These are phyloP conservation scores for Gastrophysa polygoni DNA, from an alignment of 2,888 invertebrate species.

Conservation along the genomic window DNA sequence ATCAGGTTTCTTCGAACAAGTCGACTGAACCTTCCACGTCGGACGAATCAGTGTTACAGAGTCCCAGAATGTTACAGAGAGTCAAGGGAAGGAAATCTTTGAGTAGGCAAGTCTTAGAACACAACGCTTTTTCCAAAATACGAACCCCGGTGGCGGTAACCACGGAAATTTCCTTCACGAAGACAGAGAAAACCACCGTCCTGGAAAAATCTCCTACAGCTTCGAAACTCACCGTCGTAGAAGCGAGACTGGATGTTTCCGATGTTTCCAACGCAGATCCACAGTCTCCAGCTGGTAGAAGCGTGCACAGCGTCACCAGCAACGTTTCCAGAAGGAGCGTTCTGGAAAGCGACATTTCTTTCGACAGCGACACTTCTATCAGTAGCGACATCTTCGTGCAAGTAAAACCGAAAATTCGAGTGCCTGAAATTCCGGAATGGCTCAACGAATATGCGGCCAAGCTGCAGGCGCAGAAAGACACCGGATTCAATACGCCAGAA, in stretches of 20 bases:
- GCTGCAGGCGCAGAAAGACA: conserved; percentile 1
- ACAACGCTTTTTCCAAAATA: conserved; percentile 39
- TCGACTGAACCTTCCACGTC: background rate
- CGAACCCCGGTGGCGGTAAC: background rate
- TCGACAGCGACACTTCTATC: conserved; percentile 12
- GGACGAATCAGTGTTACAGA: conserved; percentile 6
- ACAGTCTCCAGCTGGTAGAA: background rate
- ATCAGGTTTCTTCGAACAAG: background rate
- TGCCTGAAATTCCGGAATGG: conserved; percentile 18
- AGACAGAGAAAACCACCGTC: conserved; percentile 18
- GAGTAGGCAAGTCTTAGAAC: conserved; percentile 44
- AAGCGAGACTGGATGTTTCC: conserved; percentile 10
- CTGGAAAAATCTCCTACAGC: conserved; percentile 16
- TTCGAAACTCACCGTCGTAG: conserved; percentile 12
- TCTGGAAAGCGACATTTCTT: conserved; percentile 15
- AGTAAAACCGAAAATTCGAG: background rate
- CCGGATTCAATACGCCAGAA: too few species aligned
- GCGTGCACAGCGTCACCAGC: conserved; percentile 1
- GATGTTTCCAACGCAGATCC: background rate
- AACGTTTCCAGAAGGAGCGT: background rate
- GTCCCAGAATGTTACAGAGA: conserved; percentile 24
- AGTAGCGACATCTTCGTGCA: background rate
- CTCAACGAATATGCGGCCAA: conserved; percentile 14
- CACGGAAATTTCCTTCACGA: conserved; percentile 13
- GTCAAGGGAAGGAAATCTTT: conserved; percentile 42